These are phyloP conservation scores for Aplysia californica DNA, from an alignment of 1,140 invertebrate species.

Conservation along the genomic window DNA sequence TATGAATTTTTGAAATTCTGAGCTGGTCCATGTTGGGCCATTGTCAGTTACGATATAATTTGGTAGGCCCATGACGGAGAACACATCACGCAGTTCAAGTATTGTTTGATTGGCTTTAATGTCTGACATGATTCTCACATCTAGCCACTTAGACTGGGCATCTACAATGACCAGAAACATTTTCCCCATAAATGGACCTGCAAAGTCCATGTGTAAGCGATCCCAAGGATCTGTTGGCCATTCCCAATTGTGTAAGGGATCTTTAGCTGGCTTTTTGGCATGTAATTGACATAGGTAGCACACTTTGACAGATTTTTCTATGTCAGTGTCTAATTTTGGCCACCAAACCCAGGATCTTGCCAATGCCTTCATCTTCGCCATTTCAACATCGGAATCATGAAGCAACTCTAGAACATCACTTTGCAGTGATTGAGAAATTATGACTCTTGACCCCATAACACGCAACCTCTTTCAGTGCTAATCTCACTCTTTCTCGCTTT, in stretches of 20 bases:
- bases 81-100: neutral
- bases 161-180: neutral
- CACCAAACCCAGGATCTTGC: neutral
- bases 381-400: neutral
- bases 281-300: too few species aligned
- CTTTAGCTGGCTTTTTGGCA: too few species aligned
- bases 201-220: too few species aligned
- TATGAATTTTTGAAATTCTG: neutral
- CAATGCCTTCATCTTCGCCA: neutral
- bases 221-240: too few species aligned
- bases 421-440: neutral
- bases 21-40: neutral
- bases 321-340: neutral
- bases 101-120: neutral
- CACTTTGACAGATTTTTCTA: neutral
- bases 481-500: neutral
- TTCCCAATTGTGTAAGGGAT: too few species aligned
- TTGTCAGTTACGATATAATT: neutral
- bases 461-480: neutral
- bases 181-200: neutral
- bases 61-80: neutral
- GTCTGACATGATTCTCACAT: too few species aligned
- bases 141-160: neutral
- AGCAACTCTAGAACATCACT: neutral
- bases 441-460: neutral